Percentiles rank a stretch among this genome's conserved stretches.
Conservation (phyloP, 2,888 invertebrate genomes). For the Unio delphinus region DNA sequence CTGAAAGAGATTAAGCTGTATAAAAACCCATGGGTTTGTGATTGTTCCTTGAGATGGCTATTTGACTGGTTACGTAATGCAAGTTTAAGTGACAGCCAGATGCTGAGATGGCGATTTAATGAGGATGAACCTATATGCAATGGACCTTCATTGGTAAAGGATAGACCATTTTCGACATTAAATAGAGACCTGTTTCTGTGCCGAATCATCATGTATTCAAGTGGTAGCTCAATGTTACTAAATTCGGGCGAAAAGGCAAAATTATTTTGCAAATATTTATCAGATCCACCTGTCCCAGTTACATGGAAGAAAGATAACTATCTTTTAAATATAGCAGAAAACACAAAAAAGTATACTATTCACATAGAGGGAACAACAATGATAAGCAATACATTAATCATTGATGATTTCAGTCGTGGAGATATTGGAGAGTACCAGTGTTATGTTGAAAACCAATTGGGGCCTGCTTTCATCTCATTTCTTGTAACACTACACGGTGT, state of each 20-base stretch:
- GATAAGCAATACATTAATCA: conserved; percentile 40
- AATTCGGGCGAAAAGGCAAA: conserved; percentile 36
- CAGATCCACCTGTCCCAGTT: conserved; percentile 51
- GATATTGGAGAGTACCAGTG: conserved; percentile 60
- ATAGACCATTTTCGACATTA: conserved; percentile 44
- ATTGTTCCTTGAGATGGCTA: conserved; percentile 61
- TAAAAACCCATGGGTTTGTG: conserved; percentile 63
- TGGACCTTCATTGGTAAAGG: conserved; percentile 46
- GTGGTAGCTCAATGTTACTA: conserved; percentile 42
- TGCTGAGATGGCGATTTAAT: conserved; percentile 47
- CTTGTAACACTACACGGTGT: conserved; percentile 47
- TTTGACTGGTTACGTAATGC: conserved; percentile 49
- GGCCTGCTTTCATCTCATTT: conserved; percentile 41
- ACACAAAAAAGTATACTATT: conserved; percentile 40
- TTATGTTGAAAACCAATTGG: conserved; percentile 52
- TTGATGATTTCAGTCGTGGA: conserved; percentile 46
- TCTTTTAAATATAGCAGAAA: conserved; percentile 22
- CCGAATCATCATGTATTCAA: conserved; percentile 55
- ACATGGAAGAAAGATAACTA: conserved; percentile 51
- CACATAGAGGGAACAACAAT: conserved; percentile 25
- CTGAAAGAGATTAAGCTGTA: conserved; percentile 49
- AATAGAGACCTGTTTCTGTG: conserved; percentile 52
- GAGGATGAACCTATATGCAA: conserved; percentile 47
- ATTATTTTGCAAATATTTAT: conserved; percentile 53
- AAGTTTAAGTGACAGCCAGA: conserved; percentile 24